Percentiles rank a stretch among this genome's conserved stretches.
phyloP scores from a whole-genome alignment of 2,797 vertebrate species.

The Hylomyscus alleni region DNA sequence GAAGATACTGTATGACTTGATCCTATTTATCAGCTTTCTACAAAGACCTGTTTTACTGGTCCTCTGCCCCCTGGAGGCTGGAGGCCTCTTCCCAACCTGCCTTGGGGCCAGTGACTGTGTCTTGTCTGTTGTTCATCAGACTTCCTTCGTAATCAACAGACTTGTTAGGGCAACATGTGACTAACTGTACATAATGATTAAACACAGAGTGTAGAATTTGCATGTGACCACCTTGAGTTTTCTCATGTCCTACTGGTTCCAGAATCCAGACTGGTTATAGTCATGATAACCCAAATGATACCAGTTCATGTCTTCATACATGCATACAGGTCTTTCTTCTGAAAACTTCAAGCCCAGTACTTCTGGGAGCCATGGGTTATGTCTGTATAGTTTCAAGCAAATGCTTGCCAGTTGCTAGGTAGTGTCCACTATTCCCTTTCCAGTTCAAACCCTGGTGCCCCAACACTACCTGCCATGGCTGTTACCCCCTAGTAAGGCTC shows the following conservation, averaged over 20 bases:
- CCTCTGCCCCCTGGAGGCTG: not conserved
- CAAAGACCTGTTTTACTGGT: not conserved
- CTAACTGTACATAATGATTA: not conserved
- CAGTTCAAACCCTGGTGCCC: not conserved
- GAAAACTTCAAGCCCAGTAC: not conserved
- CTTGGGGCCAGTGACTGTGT: not conserved
- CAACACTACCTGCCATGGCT: not conserved
- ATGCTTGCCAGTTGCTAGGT: not conserved
- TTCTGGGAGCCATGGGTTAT: not conserved
- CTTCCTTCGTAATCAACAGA: not conserved
- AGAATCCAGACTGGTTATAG: not conserved
- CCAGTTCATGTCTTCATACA: not conserved
- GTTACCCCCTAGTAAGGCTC: too few species aligned
- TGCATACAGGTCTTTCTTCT: not conserved
- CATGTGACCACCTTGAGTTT: conserved; percentile 9
- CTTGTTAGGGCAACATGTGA: not conserved
- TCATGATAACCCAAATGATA: not conserved
- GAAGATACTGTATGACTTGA: not conserved
- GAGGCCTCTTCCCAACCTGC: not conserved
- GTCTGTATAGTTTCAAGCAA: not conserved
- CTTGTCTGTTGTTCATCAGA: not conserved
- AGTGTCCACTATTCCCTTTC: not conserved
- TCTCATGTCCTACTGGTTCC: not conserved
- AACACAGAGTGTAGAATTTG: not conserved
- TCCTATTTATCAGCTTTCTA: not conserved